Evolutionary conservation across 2,797 vertebrate genomes (phyloP).

Genomic region (Typhlichthys eigenmanni): DNA sequence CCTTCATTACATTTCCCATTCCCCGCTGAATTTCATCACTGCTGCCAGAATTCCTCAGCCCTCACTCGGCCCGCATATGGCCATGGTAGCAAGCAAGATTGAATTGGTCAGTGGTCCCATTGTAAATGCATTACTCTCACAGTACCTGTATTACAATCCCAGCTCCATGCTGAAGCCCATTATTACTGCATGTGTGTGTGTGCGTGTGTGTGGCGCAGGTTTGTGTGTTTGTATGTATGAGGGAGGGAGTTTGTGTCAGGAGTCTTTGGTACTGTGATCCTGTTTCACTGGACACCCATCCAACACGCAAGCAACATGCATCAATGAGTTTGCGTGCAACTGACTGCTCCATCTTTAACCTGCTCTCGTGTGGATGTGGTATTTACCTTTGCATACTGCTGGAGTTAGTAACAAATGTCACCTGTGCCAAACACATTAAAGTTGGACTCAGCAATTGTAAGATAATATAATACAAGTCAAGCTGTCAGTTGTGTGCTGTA

Average conservation of each 20-base stretch:
- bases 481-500: too few species aligned
- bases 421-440: too few species aligned
- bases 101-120: conserved; percentile 76
- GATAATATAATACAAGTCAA: too few species aligned
- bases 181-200: conserved; percentile 52
- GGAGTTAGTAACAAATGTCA: too few species aligned
- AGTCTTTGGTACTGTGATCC: conserved; percentile 17
- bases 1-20: conserved; percentile 70
- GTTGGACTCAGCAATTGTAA: too few species aligned
- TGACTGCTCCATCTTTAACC: neutral
- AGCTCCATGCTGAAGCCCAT: conserved; percentile 65
- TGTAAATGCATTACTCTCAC: conserved; percentile 79
- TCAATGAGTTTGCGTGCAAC: neutral
- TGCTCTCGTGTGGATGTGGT: neutral
- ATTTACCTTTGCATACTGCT: neutral
- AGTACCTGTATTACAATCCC: conserved; percentile 66
- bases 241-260: conserved; percentile 18
- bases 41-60: conserved; percentile 60
- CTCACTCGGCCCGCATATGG: conserved; percentile 51
- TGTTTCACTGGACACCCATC: conserved; percentile 15
- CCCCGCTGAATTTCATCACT: conserved; percentile 72
- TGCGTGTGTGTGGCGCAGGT: conserved; percentile 25
- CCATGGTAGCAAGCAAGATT: conserved; percentile 64
- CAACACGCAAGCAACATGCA: conserved; percentile 9
- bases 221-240: conserved; percentile 15